Conservation (phyloP, 2,888 invertebrate genomes). For the Caenorhabditis wallacei region DNA sequence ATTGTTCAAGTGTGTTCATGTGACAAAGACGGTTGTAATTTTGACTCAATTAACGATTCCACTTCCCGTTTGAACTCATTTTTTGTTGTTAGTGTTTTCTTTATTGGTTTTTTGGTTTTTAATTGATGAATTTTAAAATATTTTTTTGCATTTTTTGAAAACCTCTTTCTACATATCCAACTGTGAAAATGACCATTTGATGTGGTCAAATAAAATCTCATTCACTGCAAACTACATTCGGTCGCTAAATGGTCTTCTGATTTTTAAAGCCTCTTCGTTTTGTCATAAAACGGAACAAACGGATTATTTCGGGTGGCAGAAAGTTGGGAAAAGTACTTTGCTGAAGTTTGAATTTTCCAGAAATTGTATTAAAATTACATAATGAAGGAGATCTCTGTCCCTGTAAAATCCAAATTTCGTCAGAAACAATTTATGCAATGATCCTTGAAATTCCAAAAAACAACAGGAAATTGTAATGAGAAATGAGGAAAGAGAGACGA, state of each 20-base stretch:
- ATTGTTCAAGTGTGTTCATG: slow-evolving; percentile 74
- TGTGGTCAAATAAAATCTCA: too few relatives aligned
- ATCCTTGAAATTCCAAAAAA: slow-evolving; percentile 35
- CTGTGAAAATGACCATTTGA: too few relatives aligned
- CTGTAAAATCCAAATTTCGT: neutral
- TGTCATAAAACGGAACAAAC: neutral
- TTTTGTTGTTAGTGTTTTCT: slow-evolving; percentile 24
- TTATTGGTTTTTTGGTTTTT: slow-evolving; percentile 10
- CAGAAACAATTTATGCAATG: slow-evolving; percentile 38
- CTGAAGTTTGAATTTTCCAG: too few relatives aligned
- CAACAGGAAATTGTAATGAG: slow-evolving; percentile 42
- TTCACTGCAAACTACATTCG: too few relatives aligned
- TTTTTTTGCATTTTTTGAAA: neutral
- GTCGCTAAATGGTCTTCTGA: too few relatives aligned
- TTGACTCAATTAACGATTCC: slow-evolving; percentile 45
- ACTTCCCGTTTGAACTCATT: neutral
- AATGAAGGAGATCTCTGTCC: too few relatives aligned
- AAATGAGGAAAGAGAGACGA: slow-evolving; percentile 9
- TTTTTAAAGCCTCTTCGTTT: neutral
- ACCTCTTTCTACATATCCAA: too few relatives aligned
- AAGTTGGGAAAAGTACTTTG: neutral
- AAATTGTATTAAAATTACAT: too few relatives aligned
- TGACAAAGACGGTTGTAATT: slow-evolving; percentile 72
- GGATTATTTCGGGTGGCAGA: neutral
- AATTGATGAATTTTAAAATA: neutral